Base-by-base conservation (phyloP, 2,113 vertebrate genomes). In the Rostratula benghalensis region DNA sequence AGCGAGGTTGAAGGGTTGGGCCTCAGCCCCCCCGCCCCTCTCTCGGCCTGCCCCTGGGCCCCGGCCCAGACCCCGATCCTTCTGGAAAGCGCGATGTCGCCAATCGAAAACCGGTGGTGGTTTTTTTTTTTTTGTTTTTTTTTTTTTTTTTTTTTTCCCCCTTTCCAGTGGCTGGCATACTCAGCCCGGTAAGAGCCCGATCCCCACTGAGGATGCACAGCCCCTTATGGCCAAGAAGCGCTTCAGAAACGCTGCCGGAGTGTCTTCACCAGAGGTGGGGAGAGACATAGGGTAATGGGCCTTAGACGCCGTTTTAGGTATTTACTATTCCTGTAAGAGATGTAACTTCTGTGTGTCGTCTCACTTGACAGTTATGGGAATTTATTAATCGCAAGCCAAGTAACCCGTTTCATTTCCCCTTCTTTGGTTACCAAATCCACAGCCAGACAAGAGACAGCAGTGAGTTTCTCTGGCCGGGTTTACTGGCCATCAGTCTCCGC, bases 381-480 rank as follows among this genome's bases (percentile, higher is more conserved):
- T 95, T 96, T 97, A 97, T 98, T 97, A 98, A 96, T 97, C 50
- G 3, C 87, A 90, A 97, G 97, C 97, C 95, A 97, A 95, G 96
- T 57, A 95, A 96, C 67, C 85, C 93, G 96, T 97, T 98, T 98
- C 53, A 96, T 98, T 98, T 97, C 92, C 88, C 81, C 83, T 84
- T 95, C 76, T 95, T 87, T n/a, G 45, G 74, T 96, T 95, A 94
- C 95, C 92, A 93, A 92, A 74, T 27, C 83, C 90, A 87, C 92
- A 97, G 86, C 90, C 97, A 97, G 97, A 96, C 94, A 60, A 97
- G 90, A 94, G 94, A 95, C 87, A 61, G 89, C 75, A 96, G 83
- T 59, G 75, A 75, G 94, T 37, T 63, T 50, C 97, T 77, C 83
- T 54, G 37, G 92, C 67, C 41, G 50, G 60, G 54, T 84, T 96